Evolutionary conservation across 2,797 vertebrate species (phyloP), one percentile per base, ranked within the genome.

Genomic region (Loris lydekkerianus): DNA sequence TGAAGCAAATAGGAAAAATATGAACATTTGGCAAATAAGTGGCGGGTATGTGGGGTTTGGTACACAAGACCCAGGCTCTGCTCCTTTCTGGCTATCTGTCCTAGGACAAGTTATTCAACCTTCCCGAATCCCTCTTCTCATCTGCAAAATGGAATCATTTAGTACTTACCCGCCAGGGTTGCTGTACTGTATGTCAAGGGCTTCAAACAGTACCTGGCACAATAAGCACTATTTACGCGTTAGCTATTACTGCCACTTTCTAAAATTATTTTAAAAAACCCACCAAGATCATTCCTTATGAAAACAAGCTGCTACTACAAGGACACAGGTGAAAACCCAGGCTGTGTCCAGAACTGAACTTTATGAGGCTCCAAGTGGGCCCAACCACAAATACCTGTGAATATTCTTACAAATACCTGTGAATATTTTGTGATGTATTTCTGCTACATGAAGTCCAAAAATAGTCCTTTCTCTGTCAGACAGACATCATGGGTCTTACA

Each of bases 401-500:
- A 85, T 69, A 21, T 20, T 17, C 63, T 81, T 49, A 21, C 78
- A 34, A 56, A 92, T 56, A 63, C 58, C 77, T 46, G 18, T 7
- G 53, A 78, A 85, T 69, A 21, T 20, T 17, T 81, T 61, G 21
- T 81, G 86, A 76, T 83, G 69, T 70, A 49, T 86, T n/a, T 90
- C 77, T 95, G 88, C 93, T 91, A 18, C 23, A 4, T 29, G 23
- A 83, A 56, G 18, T 61, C 91, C 86, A 3, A 82, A 96, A 95
- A 93, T 83, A 95, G 91, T 25, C 27, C 18, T 13, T 70, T 77
- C 43, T 60, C 58, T 29, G 58, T 86, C 72, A 58, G 85, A 75
- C 31, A 37, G 76, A 56, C 75, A 56, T 18, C 8, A 0, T 27
- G 73, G 69, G 77, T 10, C 43, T 37, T 78, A 34, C 65, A 60